Evolutionary conservation across 2,888 invertebrate genomes (phyloP).

Genomic region (Spatulosminthurus flaviceps): DNA sequence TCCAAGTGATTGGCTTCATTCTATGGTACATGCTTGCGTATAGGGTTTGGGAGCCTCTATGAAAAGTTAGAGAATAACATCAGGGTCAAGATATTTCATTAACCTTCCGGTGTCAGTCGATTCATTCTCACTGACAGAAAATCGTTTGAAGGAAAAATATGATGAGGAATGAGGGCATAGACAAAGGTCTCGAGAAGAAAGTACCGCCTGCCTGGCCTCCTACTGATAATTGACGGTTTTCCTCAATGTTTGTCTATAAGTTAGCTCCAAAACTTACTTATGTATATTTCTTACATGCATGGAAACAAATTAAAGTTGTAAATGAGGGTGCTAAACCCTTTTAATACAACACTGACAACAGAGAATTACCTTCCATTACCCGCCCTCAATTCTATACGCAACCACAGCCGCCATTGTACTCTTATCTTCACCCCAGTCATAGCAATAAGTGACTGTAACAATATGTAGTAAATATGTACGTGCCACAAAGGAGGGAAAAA

Average conservation of each 20-base stretch:
- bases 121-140: slow-evolving; percentile 46
- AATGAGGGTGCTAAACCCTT: slow-evolving; percentile 12
- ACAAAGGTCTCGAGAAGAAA: background rate
- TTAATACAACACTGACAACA: background rate
- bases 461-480: too few species aligned
- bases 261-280: background rate
- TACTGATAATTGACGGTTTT: slow-evolving; percentile 29
- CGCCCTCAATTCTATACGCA: background rate
- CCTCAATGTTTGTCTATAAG: slow-evolving; percentile 16
- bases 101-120: slow-evolving; percentile 45
- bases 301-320: background rate
- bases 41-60: background rate
- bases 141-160: slow-evolving; percentile 36
- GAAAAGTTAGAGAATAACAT: slow-evolving; percentile 14
- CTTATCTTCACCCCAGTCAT: too few species aligned
- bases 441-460: too few species aligned
- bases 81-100: slow-evolving; percentile 54
- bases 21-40: background rate
- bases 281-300: slow-evolving; percentile 4
- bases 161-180: slow-evolving; percentile 20
- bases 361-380: background rate
- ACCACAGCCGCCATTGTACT: background rate
- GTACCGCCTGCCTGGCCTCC: slow-evolving; percentile 25
- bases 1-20: too few species aligned
- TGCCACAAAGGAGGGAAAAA: background rate